Conservation (phyloP, 2,888 invertebrate species). For the Anodontia alba region DNA sequence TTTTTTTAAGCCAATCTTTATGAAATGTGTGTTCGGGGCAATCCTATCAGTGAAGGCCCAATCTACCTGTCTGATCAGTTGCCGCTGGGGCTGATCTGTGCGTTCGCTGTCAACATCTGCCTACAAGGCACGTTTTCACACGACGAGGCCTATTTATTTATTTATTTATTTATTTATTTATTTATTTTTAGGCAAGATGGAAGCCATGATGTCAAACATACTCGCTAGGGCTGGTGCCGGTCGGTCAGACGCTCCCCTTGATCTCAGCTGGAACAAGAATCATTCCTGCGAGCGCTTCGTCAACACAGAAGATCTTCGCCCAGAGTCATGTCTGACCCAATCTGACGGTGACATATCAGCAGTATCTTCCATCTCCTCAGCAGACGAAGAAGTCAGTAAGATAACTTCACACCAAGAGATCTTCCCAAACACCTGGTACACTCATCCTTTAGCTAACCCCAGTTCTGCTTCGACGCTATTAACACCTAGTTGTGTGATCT, state of each 20-base stretch:
- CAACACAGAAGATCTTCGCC: slow-evolving; percentile 43
- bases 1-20: too few relatives aligned
- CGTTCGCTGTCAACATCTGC: too few relatives aligned
- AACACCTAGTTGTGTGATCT: neutral
- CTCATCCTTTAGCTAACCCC: neutral
- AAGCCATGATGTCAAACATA: slow-evolving; percentile 45
- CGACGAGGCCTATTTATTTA: too few relatives aligned
- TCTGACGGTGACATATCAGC: slow-evolving; percentile 6
- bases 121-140: too few relatives aligned
- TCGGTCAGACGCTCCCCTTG: slow-evolving; percentile 21
- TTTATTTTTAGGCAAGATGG: slow-evolving; percentile 41
- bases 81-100: too few relatives aligned
- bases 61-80: too few relatives aligned
- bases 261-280: slow-evolving; percentile 28
- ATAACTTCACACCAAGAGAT: neutral
- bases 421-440: neutral
- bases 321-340: neutral
- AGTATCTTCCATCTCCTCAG: neutral
- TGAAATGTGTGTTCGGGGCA: too few relatives aligned
- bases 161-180: neutral
- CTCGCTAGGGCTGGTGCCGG: slow-evolving; percentile 28
- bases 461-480: neutral
- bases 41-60: too few relatives aligned
- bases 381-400: neutral
- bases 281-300: slow-evolving; percentile 46